phyloP scores from a whole-genome alignment of 2,113 vertebrate genomes.

The Ictidomys tridecemlineatus region DNA sequence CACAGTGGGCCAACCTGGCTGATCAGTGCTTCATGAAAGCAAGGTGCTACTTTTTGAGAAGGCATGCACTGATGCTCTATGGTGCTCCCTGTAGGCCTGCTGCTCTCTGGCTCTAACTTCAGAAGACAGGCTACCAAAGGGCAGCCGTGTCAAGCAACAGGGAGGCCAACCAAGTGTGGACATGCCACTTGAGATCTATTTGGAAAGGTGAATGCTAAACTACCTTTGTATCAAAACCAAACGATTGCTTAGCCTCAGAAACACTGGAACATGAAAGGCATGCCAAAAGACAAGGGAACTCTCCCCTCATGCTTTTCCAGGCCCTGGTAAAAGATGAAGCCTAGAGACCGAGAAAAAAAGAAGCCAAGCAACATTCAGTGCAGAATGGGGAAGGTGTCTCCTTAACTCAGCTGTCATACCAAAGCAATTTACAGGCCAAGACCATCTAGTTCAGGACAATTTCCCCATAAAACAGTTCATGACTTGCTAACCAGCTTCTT shows the following conservation, averaged over 20 bases:
- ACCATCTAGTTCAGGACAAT: background rate
- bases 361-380: background rate
- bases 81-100: accelerated
- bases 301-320: background rate
- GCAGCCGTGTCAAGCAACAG: background rate
- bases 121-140: background rate
- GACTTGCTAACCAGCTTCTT: background rate
- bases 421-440: background rate
- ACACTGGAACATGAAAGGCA: background rate
- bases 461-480: background rate
- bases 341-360: background rate
- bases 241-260: background rate
- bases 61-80: background rate
- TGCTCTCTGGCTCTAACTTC: background rate
- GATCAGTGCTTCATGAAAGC: background rate
- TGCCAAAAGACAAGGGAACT: background rate
- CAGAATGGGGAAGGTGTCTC: background rate
- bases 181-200: background rate
- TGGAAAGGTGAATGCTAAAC: background rate
- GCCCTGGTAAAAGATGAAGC: background rate
- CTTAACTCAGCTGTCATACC: background rate
- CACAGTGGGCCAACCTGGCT: background rate
- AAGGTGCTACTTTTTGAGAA: background rate
- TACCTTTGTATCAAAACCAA: background rate
- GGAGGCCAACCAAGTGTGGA: background rate